Conservation (phyloP, 2,113 vertebrate species). For the Crotalus helleri region DNA sequence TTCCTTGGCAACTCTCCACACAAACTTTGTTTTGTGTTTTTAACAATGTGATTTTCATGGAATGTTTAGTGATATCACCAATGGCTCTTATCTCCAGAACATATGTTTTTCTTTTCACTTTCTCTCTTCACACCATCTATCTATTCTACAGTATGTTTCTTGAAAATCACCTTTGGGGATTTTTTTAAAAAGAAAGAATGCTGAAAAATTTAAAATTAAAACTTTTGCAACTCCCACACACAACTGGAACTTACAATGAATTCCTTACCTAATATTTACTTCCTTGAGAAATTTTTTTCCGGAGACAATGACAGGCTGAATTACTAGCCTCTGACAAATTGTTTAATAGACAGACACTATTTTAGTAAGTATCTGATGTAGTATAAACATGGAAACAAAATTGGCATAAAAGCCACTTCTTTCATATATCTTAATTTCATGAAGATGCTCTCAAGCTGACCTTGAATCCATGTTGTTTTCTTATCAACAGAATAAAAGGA, state of each 20-base stretch:
- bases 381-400: background rate
- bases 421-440: background rate
- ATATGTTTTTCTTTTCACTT: background rate
- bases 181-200: background rate
- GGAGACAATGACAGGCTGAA: background rate
- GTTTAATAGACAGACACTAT: background rate
- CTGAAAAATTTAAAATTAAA: background rate
- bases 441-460: background rate
- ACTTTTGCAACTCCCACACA: background rate
- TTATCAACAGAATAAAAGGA: background rate
- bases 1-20: background rate
- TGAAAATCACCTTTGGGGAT: background rate
- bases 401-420: background rate
- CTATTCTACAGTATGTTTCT: background rate
- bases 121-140: background rate
- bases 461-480: background rate
- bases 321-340: background rate
- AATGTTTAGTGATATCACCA: background rate
- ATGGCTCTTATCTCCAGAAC: background rate
- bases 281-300: background rate
- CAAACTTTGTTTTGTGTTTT: background rate
- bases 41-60: constrained; percentile 1
- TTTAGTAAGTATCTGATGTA: background rate
- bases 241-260: background rate
- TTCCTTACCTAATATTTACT: background rate